Conservation (phyloP, 2,888 invertebrate genomes). For the Notodonta dromedarius region DNA sequence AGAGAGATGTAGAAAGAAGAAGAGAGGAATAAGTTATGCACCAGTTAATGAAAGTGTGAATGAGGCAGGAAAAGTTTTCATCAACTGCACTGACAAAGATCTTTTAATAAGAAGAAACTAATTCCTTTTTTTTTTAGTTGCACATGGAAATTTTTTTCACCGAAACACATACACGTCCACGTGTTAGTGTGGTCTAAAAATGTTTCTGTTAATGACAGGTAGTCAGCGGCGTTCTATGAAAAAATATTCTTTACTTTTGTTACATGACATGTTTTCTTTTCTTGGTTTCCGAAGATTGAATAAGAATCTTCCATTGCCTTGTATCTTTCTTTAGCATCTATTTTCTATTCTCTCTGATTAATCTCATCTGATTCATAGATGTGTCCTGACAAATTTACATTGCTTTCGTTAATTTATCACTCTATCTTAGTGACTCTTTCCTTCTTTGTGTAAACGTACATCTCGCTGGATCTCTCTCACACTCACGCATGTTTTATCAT, state of each 20-base stretch:
- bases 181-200: neutral
- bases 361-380: no score
- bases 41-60: no score
- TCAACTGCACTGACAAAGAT: no score
- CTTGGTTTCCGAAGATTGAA: neutral
- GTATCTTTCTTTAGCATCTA: no score
- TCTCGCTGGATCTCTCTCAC: neutral
- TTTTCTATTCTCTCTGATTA: no score
- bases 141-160: neutral
- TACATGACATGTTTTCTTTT: neutral
- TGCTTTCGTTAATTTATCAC: no score
- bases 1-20: no score
- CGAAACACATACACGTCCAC: neutral
- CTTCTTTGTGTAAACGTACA: neutral
- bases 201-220: neutral
- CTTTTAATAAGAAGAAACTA: no score
- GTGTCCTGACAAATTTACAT: no score
- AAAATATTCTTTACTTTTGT: neutral
- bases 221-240: neutral
- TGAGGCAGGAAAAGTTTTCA: no score
- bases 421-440: neutral
- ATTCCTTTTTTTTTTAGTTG: neutral
- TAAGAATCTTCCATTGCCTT: no score
- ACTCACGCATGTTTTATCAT: constrained; percentile 32
- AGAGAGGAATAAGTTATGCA: no score